Conservation (phyloP, 1,140 invertebrate genomes). For the Rhizoglyphus robini region DNA sequence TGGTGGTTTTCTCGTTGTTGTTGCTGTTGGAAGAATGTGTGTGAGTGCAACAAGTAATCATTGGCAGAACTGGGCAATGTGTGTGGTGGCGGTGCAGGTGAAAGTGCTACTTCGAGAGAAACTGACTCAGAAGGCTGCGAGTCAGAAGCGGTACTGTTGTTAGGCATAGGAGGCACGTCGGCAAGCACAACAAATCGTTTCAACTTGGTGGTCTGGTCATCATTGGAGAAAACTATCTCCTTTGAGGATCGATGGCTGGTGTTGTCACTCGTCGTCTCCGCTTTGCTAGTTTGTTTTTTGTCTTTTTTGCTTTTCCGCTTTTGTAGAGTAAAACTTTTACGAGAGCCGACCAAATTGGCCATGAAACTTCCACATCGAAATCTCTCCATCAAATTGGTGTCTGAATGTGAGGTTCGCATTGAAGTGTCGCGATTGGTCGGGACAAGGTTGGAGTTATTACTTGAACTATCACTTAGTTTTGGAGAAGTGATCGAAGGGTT, state of each 20-base stretch:
- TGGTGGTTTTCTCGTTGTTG: too few relatives aligned
- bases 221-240: not conserved
- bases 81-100: too few relatives aligned
- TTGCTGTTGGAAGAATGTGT: too few relatives aligned
- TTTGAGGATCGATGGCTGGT: not conserved
- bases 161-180: not conserved
- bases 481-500: too few relatives aligned
- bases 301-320: not conserved
- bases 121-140: too few relatives aligned
- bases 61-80: too few relatives aligned
- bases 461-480: too few relatives aligned
- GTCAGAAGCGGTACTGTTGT: too few relatives aligned
- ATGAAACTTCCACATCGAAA: not conserved
- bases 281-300: not conserved
- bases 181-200: not conserved
- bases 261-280: not conserved
- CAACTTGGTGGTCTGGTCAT: not conserved
- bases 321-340: not conserved
- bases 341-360: not conserved
- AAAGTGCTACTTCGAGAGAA: too few relatives aligned
- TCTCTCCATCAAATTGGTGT: not conserved
- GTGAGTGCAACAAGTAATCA: too few relatives aligned
- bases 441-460: not conserved
- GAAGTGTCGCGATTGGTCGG: not conserved
- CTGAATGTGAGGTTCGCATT: not conserved